Base-by-base conservation (phyloP, 2,888 invertebrate genomes). In the Cephus rjabovi region DNA sequence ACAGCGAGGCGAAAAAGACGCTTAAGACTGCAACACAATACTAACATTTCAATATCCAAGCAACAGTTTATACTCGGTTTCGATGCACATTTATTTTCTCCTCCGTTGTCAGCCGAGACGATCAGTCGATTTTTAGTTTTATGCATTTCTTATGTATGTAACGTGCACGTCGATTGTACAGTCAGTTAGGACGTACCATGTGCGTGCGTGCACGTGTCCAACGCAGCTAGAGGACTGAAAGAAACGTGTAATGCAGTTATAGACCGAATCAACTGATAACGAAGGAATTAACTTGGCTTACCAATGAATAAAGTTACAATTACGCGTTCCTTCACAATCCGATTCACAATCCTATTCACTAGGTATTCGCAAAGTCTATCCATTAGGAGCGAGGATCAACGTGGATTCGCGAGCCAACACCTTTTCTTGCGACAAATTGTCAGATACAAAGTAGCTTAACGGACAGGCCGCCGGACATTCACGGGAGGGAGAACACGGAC, bases 1-100 rank as follows among this genome's bases (percentile, higher is more conserved):
- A 93, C 93, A 95, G 93, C 90, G 95, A 93, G 85, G 95, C 94
- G 91, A 95, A 92, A 92, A 95, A 94, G 92, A 94, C 93, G 91
- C 94, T 92, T 87, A 94, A 84, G 92, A 95, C 95, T 95, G 94
- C 90, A 92, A 92, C 86, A 88, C 76, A 79, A 73, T 69, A 76
- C 75, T 78, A 30, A 34, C 74, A 34, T 74, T 74, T 74, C 74
- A 74, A 34, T 70, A 73, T 34, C 74, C 68, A 73, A 75, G 73
- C 40, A 56, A 74, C n/a, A 75, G 34, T 70, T 30, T 70, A 6
- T 71, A 69, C 74, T 35, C 31, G 37, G 31, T 56, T 56, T 56
- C 40, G 40, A 56, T 56, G 23, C 6, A 56, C 23, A 56, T 23
- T 56, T 23, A 56, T 15, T 56, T 23, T 56, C 15, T 56, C 15